These are phyloP conservation scores for Palythoa heliodiscus DNA, from an alignment of 92 coral and sea anemone genomes.

Conservation along the genomic window DNA sequence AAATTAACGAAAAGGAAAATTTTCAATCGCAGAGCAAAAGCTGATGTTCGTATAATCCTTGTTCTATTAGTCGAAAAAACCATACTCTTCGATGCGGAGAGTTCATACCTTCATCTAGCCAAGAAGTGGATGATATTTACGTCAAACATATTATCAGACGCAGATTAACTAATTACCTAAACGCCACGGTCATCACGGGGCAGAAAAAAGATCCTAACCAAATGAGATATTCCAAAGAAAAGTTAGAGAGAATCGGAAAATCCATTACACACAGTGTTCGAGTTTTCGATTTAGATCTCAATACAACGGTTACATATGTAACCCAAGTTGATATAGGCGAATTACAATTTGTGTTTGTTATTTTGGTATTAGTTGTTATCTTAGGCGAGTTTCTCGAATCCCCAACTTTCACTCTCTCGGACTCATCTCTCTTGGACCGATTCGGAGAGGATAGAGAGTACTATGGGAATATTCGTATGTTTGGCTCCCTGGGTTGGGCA, in stretches of 20 bases:
- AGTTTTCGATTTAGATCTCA: slow-evolving; percentile 36
- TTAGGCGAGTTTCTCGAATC: slow-evolving; percentile 93
- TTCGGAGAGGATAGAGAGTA: slow-evolving; percentile 79
- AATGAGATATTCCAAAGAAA: not conserved
- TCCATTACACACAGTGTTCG: slow-evolving; percentile 19
- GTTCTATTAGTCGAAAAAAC: not conserved
- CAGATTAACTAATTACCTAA: not conserved
- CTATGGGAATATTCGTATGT: slow-evolving; percentile 86
- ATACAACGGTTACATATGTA: slow-evolving; percentile 50
- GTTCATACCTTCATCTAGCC: not conserved
- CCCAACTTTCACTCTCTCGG: slow-evolving; percentile 86
- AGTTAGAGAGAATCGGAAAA: slow-evolving; percentile 2
- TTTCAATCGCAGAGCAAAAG: not conserved
- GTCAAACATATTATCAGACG: not conserved
- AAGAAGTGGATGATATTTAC: not conserved
- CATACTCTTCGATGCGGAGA: not conserved
- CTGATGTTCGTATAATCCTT: not conserved
- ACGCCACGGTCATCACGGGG: not conserved
- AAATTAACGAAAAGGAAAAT: not conserved
- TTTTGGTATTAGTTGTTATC: slow-evolving; percentile 69
- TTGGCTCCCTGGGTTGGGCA: slow-evolving; percentile 98
- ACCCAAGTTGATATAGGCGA: slow-evolving; percentile 66
- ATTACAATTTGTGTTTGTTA: slow-evolving; percentile 61
- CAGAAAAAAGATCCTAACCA: not conserved
- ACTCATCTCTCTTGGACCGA: slow-evolving; percentile 85